Evolutionary conservation across 2,888 invertebrate genomes (phyloP), one percentile per base, ranked within the genome.

Genomic region (Caenorhabditis sp.): DNA sequence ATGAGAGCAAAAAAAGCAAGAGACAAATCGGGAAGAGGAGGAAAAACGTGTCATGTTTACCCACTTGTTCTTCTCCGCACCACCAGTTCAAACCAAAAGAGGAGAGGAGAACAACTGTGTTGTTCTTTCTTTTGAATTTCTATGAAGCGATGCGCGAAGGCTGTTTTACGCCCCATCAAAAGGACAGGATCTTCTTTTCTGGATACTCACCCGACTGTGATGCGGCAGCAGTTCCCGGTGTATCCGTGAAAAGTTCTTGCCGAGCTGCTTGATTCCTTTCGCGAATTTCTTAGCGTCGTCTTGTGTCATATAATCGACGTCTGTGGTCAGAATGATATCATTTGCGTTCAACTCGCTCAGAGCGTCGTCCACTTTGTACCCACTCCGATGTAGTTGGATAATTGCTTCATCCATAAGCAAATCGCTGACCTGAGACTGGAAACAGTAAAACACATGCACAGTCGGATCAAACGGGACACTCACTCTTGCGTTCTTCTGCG

Each of bases 231-330:
- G 92, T 91, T 99, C 98, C 90, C 96, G 96, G 86, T 94, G 93
- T 88, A 99, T 99, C 89, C 95, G 93, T 91, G 96, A 96, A 92
- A 99, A 99, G 91, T 99, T 98, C 91, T 99, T 99, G 86, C 99
- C 99, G 91, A 96, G 96, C 90, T 96, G 96, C 82, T 97, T 93
- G 86, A 99, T 93, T 85, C 99, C 99, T 92, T 98, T 98, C 80
- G 96, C 95, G 92, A 99, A 99, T 86, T 79, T 80, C 52, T 88
- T 88, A 46, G 83, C 81, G 65, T 88, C 88, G 9, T 88, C 88
- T 20, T 76, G 76, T 15, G 82, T 84, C 83, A 88, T 85, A 66
- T 83, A 86, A 39, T 79, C 81, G 17, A 72, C 74, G 62, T 87
- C 85, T 20, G 79, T 73, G 15, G 83, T 75, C 35, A 85, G 58